phyloP scores from a whole-genome alignment of 2,888 invertebrate genomes.

The Macroteleia sp. region DNA sequence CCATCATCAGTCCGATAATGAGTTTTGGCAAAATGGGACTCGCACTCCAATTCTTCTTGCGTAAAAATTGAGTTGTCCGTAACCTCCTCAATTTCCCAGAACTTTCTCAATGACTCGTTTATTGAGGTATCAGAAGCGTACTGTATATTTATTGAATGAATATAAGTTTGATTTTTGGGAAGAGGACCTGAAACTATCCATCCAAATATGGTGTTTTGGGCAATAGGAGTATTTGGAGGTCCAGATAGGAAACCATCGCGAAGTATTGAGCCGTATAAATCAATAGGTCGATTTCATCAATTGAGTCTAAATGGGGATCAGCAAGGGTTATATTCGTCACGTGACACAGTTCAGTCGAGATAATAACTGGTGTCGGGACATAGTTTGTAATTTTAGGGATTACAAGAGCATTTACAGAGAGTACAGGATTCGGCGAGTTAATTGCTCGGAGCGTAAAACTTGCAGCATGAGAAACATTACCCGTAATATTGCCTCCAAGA shows the following conservation, averaged over 20 bases:
- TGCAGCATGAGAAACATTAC: conserved; percentile 4
- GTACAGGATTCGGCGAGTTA: background rate
- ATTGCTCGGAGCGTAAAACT: background rate
- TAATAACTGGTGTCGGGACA: background rate
- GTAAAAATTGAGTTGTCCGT: background rate
- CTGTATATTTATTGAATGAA: conserved; percentile 3
- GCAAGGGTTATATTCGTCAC: conserved; percentile 1
- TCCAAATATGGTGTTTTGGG: conserved; percentile 19
- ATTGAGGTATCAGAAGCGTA: conserved; percentile 8
- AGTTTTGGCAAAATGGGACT: background rate
- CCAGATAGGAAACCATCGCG: background rate
- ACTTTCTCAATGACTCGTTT: conserved; percentile 5
- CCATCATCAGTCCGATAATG: background rate
- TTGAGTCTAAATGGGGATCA: background rate
- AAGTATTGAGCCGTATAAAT: conserved; percentile 14
- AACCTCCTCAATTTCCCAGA: too few relatives aligned
- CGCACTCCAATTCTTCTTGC: conserved; percentile 1
- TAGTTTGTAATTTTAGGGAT: conserved; percentile 14
- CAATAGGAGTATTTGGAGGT: background rate
- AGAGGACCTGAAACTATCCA: conserved; percentile 42
- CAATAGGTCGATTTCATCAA: conserved; percentile 15
- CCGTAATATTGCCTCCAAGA: background rate
- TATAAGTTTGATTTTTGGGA: background rate
- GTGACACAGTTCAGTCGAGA: background rate
- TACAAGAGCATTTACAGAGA: background rate